Conservation (phyloP, 1,140 invertebrate genomes). For the Tyrophagus putrescentiae region DNA sequence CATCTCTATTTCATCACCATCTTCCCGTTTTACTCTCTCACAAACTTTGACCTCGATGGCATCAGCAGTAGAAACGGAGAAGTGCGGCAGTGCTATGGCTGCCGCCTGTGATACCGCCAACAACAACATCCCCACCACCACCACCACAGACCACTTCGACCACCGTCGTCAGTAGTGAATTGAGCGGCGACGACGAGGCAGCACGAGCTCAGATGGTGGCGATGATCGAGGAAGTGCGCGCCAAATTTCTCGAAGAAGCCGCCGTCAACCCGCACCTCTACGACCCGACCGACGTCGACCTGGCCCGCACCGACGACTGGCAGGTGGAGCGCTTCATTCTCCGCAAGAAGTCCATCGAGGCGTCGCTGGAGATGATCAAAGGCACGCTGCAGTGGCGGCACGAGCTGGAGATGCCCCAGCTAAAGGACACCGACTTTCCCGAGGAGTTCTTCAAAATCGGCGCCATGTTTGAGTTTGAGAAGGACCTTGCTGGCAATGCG, state of each 20-base stretch:
- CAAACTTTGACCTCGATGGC: no score
- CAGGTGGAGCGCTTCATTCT: conserved; percentile 23
- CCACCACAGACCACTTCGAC: no score
- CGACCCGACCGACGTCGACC: conserved; percentile 23
- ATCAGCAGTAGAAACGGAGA: no score
- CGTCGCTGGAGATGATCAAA: conserved; percentile 33
- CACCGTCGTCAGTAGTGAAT: background rate
- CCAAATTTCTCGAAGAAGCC: conserved; percentile 32
- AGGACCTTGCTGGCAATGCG: conserved; percentile 19
- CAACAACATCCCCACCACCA: no score
- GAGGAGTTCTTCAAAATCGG: conserved; percentile 21
- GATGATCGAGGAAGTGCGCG: conserved; percentile 17
- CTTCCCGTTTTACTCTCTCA: no score
- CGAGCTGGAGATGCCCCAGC: background rate
- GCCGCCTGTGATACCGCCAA: no score
- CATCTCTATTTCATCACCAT: no score
- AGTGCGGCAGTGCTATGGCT: no score
- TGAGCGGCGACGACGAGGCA: background rate
- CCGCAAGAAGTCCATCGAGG: conserved; percentile 13
- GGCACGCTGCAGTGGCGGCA: conserved; percentile 13
- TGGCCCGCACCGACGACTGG: conserved; percentile 25
- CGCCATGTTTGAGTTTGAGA: conserved; percentile 17
- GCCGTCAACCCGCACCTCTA: conserved; percentile 34
- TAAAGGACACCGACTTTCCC: conserved; percentile 22
- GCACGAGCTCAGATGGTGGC: background rate